Conservation (phyloP, 1,140 invertebrate species). For the Gonatopus flavifemur region DNA sequence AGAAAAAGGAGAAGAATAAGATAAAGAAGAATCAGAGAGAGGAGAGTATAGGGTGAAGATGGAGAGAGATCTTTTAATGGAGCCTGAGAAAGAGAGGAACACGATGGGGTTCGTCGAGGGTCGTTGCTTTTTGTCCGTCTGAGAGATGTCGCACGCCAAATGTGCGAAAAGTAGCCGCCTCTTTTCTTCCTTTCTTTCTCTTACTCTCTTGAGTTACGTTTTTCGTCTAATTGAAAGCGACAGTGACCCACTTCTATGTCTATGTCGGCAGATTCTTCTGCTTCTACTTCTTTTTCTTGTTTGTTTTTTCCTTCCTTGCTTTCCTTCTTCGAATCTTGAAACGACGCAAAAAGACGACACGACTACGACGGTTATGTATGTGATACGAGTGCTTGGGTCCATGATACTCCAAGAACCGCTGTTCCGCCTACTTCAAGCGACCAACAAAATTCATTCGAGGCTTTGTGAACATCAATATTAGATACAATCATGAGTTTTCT, state of each 20-base stretch:
- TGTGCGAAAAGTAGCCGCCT: conserved; percentile 34
- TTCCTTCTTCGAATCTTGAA: neutral
- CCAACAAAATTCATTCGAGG: no score
- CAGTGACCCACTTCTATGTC: conserved; percentile 40
- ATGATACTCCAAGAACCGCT: no score
- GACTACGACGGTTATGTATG: no score
- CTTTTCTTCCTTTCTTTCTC: no score
- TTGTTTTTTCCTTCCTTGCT: neutral
- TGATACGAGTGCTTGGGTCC: no score
- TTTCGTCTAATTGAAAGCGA: conserved; percentile 35
- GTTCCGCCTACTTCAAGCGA: no score
- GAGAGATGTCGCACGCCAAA: conserved; percentile 39
- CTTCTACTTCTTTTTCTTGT: neutral
- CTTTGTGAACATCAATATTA: no score
- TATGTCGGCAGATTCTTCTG: conserved; percentile 27
- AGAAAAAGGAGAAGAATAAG: conserved; percentile 7
- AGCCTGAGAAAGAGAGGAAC: conserved; percentile 17
- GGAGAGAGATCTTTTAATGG: conserved; percentile 3
- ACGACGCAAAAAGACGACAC: no score
- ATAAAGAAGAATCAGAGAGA: conserved; percentile 4
- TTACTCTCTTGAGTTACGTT: no score
- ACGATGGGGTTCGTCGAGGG: conserved; percentile 22
- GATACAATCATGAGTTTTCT: no score
- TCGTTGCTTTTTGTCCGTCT: conserved; percentile 42
- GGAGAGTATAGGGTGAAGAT: neutral